These are phyloP conservation scores for Nymphalis io DNA, from an alignment of 1,140 invertebrate genomes.

Conservation along the genomic window DNA sequence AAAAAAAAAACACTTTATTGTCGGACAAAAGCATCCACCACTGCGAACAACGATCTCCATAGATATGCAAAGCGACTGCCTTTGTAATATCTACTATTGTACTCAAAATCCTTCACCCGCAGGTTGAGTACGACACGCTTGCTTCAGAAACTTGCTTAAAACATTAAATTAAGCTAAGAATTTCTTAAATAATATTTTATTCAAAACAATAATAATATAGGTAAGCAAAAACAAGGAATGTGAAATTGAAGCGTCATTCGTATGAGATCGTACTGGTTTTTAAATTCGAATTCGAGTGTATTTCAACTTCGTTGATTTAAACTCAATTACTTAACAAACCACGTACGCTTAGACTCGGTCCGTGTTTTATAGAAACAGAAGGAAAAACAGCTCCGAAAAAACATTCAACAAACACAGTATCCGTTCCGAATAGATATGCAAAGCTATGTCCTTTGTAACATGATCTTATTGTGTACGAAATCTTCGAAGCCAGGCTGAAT, in stretches of 20 bases:
- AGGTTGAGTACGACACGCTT: neutral
- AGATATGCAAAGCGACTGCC: conserved; percentile 4
- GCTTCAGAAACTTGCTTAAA: conserved; percentile 18
- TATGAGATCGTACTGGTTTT: too few species aligned
- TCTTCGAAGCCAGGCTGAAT: conserved; percentile 60
- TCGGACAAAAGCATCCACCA: neutral
- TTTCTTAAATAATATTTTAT: too few species aligned
- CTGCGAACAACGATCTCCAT: neutral
- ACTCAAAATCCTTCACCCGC: conserved; percentile 7
- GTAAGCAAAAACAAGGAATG: too few species aligned
- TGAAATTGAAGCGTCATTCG: too few species aligned
- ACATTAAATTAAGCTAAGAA: neutral
- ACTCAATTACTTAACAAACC: too few species aligned
- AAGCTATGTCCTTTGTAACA: conserved; percentile 66
- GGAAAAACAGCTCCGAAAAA: conserved; percentile 40
- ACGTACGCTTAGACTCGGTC: neutral
- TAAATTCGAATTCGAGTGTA: too few species aligned
- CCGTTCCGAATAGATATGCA: conserved; percentile 63
- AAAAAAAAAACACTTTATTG: neutral
- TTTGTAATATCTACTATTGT: conserved; percentile 10
- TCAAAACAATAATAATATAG: too few species aligned
- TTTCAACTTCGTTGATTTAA: too few species aligned
- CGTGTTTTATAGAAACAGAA: neutral
- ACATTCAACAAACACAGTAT: conserved; percentile 50
- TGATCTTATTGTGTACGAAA: conserved; percentile 72